Evolutionary conservation across 2,888 invertebrate species (phyloP), one percentile per base, ranked within the genome.

Genomic region (Thecophora atra): DNA sequence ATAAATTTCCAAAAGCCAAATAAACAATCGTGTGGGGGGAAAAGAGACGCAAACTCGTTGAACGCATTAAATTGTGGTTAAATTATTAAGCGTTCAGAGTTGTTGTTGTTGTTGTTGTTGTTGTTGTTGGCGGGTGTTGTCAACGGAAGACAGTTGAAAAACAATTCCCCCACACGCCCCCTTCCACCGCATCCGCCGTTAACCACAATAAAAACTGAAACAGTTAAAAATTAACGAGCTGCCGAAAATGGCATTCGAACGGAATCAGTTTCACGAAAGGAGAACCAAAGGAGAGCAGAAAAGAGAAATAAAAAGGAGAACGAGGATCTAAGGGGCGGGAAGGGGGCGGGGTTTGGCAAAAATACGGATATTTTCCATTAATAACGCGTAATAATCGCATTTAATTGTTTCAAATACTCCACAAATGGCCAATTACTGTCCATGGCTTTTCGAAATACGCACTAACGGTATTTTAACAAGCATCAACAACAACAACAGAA

Each of bases 71-170:
- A 74, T 71, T 71, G 72, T 63, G 66, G 72, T 60, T 64, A 74
- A 74, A 70, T 71, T 74, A 71, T 72, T 67, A 68, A 60, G 60
- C 62, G 58, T 54, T 42, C 47, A 37, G 72, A 71, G 52, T 72
- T 60, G 72, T 63, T 75, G 58, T 26, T 37, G 58, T 65, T 72
- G 54, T 58, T 71, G 63, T 67, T 71, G 58, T 62, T 68, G 72
- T 42, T 75, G 78, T 44, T 64, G 80, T 11, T 63, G 73, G 73
- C 74, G 74, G 77, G 78, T 79, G 79, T 79, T 81, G 81, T 82
- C 82, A 82, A 81, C 15, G 47, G 47, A 79, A 77, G 79, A 79
- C 82, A 82, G 82, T 82, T 82, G n/a, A n/a, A n/a, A n/a, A n/a
- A n/a, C n/a, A n/a, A 82, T 66, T 60, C 44, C 81, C 80, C 37